Base-by-base conservation (phyloP, 2,113 vertebrate genomes). In the Tyrannus savana region DNA sequence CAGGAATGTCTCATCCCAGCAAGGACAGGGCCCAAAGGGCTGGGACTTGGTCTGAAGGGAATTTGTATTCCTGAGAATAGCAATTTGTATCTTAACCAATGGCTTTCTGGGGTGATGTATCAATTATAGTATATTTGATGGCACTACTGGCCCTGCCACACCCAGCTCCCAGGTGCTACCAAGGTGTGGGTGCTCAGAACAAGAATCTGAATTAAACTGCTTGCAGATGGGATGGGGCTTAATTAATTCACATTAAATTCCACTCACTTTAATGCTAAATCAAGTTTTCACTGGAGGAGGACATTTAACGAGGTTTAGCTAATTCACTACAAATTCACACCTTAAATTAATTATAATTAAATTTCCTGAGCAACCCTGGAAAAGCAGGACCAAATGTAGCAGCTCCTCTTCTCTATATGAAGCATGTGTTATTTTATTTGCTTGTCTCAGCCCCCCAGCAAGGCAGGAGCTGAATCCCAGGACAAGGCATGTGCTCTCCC, bases 11-110 rank as follows among this genome's bases (percentile, higher is more conserved):
- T 62, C 18, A 55, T 68, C 23, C 35, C 72, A 4, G 5, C 0
- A 0, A 59, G 71, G 30, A 6, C 21, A 31, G 79, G 4, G 2
- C 49, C 73, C 33, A 21, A 25, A 33, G 1, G 1, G 24, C 62
- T 42, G 41, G 63, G 44, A 11, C 41, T 60, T 52, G 73, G 41
- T 50, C 76, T 25, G 23, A 10, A 49, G 42, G 37, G 0, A 3
- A 24, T 63, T 46, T 46, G 3, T n/a, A 0, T 39, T 74, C 21
- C 74, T 35, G 62, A 25, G 35, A 55, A 69, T 6, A 17, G 23
- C 3, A 6, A 7, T 31, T n/a, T 5, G 2, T 11, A 6, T 24
- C 56, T 31, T 3, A 4, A 13, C 31, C 19, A 1, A 1, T 1
- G 15, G 11, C 7, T 30, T 42, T 39, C 6, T n/a, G 66, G 10